Evolutionary conservation across 2,113 vertebrate genomes (phyloP).

Genomic region (Entelurus aequoreus): DNA sequence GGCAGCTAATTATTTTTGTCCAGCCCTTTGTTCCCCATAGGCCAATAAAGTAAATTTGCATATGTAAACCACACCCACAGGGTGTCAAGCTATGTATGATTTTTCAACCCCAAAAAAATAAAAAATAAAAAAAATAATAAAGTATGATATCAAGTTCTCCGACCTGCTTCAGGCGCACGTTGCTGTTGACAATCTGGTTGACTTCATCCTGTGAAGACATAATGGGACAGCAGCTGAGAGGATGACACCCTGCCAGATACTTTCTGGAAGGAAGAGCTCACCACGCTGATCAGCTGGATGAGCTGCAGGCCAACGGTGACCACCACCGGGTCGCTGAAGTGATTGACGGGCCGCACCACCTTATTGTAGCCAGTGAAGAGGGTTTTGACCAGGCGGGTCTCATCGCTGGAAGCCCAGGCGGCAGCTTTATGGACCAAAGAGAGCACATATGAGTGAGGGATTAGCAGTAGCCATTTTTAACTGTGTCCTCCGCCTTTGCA

Average conservation of each 20-base stretch:
- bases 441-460: not conserved
- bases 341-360: constrained; percentile 83
- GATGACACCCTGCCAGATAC: not conserved
- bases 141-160: not conserved
- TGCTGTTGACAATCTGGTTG: constrained; percentile 92
- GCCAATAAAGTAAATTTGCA: too few species aligned
- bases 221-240: constrained; percentile 17
- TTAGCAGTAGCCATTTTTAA: constrained; percentile 4
- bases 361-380: constrained; percentile 86
- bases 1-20: too few species aligned
- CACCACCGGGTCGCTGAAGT: constrained; percentile 77
- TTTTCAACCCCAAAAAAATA: not conserved
- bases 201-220: constrained; percentile 82
- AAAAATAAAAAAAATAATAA: not conserved
- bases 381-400: constrained; percentile 78
- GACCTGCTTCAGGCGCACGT: constrained; percentile 87
- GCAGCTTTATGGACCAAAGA: constrained; percentile 44
- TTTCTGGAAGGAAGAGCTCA: constrained; percentile 43
- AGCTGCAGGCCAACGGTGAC: constrained; percentile 93
- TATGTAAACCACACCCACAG: too few species aligned
- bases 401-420: constrained; percentile 66
- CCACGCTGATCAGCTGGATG: constrained; percentile 97
- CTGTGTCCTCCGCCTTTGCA: too few species aligned
- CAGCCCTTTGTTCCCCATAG: too few species aligned
- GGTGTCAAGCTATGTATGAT: not conserved